Base-by-base conservation (phyloP, 2,113 vertebrate genomes). In the Sebastes fasciatus region DNA sequence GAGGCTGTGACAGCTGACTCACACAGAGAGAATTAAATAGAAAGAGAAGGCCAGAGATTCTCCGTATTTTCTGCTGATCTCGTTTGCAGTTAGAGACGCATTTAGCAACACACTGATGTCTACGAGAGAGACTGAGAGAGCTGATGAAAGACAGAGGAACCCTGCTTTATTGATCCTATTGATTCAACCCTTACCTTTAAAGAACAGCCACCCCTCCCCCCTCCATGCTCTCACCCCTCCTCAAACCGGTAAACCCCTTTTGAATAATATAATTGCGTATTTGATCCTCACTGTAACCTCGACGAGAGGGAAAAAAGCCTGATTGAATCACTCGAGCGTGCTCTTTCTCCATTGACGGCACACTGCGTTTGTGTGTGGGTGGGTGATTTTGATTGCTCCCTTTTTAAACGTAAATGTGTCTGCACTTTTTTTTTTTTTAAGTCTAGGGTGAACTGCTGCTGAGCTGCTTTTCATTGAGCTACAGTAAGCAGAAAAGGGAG, bases 141-240 rank as follows among this genome's bases (percentile, higher is more conserved):
- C 86, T 80, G 86, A 92, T 89, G 89, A 87, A 86, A 92, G 92
- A 79, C 76, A 86, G 94, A 95, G 95, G 94, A 96, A 96, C 95
- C 93, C 95, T 95, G 92, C 91, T 71, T 79, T 93, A 97, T 97
- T 90, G 96, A 97, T 97, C 92, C 70, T 34, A 96, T 96, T 94
- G 97, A 97, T 96, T 90, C 79, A 23, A 89, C 90, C 93, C 94
- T 94, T 94, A 95, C 94, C 94, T 95, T 95, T 95, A 95, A 95
- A 96, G 95, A 95, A 91, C 91, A 82, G 60, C 75, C 66, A 61
- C 14, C 83, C 68, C 52, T 17, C 51, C 85, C 46, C 70, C 76
- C 5, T 10, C 26, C 63, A 64, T 7, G 13, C 71, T 57, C 70
- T 45, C 69, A 9, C 79, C 77, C 91, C 86, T 86, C 74, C 80